Percentiles rank a stretch among this genome's conserved stretches.
Conservation (phyloP, 2,797 vertebrate genomes). For the Denticeps clupeoides region DNA sequence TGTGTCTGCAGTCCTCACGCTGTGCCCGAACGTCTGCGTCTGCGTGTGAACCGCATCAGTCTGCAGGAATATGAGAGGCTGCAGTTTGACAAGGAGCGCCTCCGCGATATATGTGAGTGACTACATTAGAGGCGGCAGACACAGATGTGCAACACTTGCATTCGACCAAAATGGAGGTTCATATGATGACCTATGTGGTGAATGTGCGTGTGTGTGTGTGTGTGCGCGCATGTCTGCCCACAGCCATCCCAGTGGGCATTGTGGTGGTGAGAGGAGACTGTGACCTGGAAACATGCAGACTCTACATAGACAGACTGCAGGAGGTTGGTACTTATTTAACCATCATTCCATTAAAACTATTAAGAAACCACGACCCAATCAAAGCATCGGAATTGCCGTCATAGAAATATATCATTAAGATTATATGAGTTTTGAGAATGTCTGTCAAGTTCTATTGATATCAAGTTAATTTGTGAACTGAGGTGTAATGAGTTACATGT, state of each 20-base stretch:
- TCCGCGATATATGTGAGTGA: slow-evolving; percentile 89
- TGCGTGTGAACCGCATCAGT: slow-evolving; percentile 89
- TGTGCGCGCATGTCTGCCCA: slow-evolving; percentile 27
- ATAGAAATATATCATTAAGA: no score
- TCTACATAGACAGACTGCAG: slow-evolving; percentile 89
- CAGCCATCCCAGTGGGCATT: slow-evolving; percentile 92
- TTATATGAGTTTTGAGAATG: no score
- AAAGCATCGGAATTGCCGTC: no score
- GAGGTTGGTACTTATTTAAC: slow-evolving; percentile 77
- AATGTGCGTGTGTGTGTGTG: slow-evolving; percentile 18
- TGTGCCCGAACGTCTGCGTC: slow-evolving; percentile 83
- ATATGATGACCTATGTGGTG: neutral
- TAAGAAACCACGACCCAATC: no score
- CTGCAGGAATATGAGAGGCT: slow-evolving; percentile 89
- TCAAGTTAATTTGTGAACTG: no score
- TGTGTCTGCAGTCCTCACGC: slow-evolving; percentile 73
- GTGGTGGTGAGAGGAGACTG: slow-evolving; percentile 93
- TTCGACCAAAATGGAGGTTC: neutral
- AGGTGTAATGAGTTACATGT: no score
- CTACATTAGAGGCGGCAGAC: neutral
- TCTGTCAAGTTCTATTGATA: no score
- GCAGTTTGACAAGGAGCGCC: slow-evolving; percentile 89
- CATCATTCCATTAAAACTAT: no score
- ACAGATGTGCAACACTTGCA: neutral
- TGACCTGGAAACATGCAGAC: slow-evolving; percentile 93